Evolutionary conservation across 2,797 vertebrate species (phyloP), one percentile per base, ranked within the genome.

Genomic region (Sebastes kiyomatsui): DNA sequence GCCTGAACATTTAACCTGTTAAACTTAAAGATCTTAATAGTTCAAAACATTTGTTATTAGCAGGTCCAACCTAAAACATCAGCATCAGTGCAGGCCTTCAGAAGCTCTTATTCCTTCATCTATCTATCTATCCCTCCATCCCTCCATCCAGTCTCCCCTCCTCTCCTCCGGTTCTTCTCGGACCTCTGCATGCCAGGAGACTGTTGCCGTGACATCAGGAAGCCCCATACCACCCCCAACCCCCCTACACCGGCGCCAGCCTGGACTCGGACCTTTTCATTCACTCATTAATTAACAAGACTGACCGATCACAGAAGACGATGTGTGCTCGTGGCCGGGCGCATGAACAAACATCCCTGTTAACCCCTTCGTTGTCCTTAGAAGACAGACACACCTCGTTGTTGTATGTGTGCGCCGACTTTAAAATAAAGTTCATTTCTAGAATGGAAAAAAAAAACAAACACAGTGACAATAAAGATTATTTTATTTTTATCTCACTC

Each of bases 251-350:
- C 18, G 84, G 88, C 86, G 84, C 90, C 93, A 87, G 83, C 78
- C 69, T 61, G 1, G 55, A 74, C 85, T 67, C 14, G 14, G 90
- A 90, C 90, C 86, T 91, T 93, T 94, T 91, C 79, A 83, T 87
- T 83, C 67, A 20, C 86, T 88, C 89, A 73, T 92, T 80, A 87
- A 90, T 90, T 93, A 93, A 94, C 92, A 79, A 32, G 83, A 91
- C 88, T 90, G 91, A 94, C 87, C 69, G 74, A 81, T 90, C 79
- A 66, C 59, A 88, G 84, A 62, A 67, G 86, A 94, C 79, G 89
- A 93, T 81, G 89, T 93, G 91, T 62, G 86, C 87, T 42, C 3
- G 7, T 56, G 66, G 67, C 33, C 18, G 20, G n/a, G 80, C 70
- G 14, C 92, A 92, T 79, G 87, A 91, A 91, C 54, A 85, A 73